These are phyloP conservation scores for Sylvicola fuscatus DNA, from an alignment of 2,888 invertebrate genomes.

Conservation along the genomic window DNA sequence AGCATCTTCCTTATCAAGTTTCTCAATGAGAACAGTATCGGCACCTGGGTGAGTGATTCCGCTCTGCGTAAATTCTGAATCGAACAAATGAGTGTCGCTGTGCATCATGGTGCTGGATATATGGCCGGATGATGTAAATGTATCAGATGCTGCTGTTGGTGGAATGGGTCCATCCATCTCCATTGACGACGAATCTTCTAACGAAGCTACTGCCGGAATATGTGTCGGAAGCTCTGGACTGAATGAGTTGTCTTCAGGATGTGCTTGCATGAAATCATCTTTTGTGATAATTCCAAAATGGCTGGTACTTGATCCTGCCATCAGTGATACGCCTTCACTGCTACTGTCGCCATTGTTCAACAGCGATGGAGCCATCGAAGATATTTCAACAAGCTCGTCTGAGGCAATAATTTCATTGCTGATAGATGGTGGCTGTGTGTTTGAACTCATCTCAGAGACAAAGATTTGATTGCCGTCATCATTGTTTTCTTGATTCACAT, in stretches of 20 bases:
- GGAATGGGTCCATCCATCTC: slow-evolving; percentile 5
- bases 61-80: slow-evolving; percentile 31
- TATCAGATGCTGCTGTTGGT: slow-evolving; percentile 12
- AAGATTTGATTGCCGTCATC: too few relatives aligned
- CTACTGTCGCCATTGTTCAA: too few relatives aligned
- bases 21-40: slow-evolving; percentile 40
- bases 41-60: slow-evolving; percentile 37
- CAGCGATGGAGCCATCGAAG: slow-evolving; percentile 13
- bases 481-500: too few relatives aligned
- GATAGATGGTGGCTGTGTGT: too few relatives aligned
- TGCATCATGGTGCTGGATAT: too few relatives aligned
- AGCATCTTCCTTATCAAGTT: slow-evolving; percentile 22
- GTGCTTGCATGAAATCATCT: slow-evolving; percentile 9
- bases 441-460: too few relatives aligned
- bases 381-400: slow-evolving; percentile 18
- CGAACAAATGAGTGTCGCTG: slow-evolving; percentile 7
- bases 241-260: background rate
- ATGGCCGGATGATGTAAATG: too few relatives aligned
- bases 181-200: slow-evolving; percentile 1
- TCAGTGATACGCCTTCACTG: background rate
- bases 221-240: slow-evolving; percentile 21
- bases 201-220: slow-evolving; percentile 11
- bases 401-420: slow-evolving; percentile 9
- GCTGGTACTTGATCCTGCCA: slow-evolving; percentile 1
- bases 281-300: slow-evolving; percentile 2